Base-by-base conservation (phyloP, 2,797 vertebrate genomes). In the Mormyrus hasselquistii region DNA sequence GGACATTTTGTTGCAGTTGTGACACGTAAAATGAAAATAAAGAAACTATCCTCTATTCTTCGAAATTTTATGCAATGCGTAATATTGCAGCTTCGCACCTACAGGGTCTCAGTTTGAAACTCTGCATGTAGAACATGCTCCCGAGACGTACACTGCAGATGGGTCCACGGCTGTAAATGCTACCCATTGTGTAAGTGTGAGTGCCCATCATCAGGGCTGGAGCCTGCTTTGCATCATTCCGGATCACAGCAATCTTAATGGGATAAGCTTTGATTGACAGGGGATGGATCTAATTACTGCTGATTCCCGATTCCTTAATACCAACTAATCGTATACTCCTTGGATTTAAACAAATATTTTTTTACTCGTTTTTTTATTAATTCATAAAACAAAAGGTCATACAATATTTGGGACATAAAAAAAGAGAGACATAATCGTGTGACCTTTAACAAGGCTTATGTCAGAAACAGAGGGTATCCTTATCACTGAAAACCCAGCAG, bases 371-470 rank as follows among this genome's bases (percentile, higher is more conserved):
- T 69, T 49, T 53, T 85, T 79, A 59, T 53, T 34, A 10, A 85
- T 85, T 52, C 44, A 50, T 52, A 85, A 52, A 53, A 50, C 49
- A 86, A 83, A 83, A 83, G 76, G 76, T 83, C 76, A 49, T 50
- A 50, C 83, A 86, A 14, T 86, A 86, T 50, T 86, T 22, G 4
- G 83, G 49, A 29, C 44, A 50, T 25, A 49, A 86, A 86, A 83
- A 53, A 14, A 53, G n/a, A 84, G 4, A 52, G 5, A 8, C 76
- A 83, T 86, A 53, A 29, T 52, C 4, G 10, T 53, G 50, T 55
- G 25, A 86, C 84, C 84, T 86, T 86, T 86, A 53, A 86, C 50
- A 86, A 86, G 84, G 50, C 50, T 29, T 49, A 49, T 86, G 50
- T 86, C 50, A 86, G 22, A 86, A 86, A 53, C 8, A 34, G 16